Evolutionary conservation across 2,113 vertebrate species (phyloP), one percentile per base, ranked within the genome.

Genomic region (Dascyllus trimaculatus): DNA sequence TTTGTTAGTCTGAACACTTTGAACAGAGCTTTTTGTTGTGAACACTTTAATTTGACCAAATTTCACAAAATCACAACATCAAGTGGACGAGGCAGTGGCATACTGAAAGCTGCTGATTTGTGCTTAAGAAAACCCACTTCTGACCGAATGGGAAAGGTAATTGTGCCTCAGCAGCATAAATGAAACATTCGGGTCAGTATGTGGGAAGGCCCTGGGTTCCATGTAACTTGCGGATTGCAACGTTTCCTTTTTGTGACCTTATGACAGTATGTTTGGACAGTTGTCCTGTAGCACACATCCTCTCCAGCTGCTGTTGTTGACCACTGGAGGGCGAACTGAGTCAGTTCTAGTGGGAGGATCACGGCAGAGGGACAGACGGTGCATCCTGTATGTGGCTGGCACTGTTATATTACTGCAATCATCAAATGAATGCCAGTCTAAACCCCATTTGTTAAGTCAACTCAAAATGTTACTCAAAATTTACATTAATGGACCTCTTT

Each of bases 251-350:
- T 18, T 1, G n/a, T 35, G 32, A 11, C 19, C 54, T 18, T 18
- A 6, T 48, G 19, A 48, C 43, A 24, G 24, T n/a, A 18, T 21
- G 59, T 59, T 43, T 0, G 0, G 7, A 59, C 19, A 54, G 24
- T 35, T 46, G 45, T 54, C 38, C 32, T 65, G 59, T 71, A 78
- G 29, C 13, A 6, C 29, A 13, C 18, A 38, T 60, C 5, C 17
- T 54, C 49, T 60, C 45, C 54, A 58, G 11, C 57, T 71, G 54
- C 67, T 54, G 7, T 21, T 62, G 2, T 43, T 73, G 69, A 75
- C 87, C 87, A 87, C 77, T 80, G 51, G 89, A 75, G 78, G 89
- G 89, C 29, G 15, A 77, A 77, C 29, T 71, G 64, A 82, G 62
- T 82, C 78, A 75, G 11, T 69, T 61, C 19, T 65, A 71, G 35